Percentiles rank a stretch among this genome's conserved stretches.
These are phyloP conservation scores for Melitaea athalia DNA, from an alignment of 2,888 invertebrate genomes.

Conservation along the genomic window DNA sequence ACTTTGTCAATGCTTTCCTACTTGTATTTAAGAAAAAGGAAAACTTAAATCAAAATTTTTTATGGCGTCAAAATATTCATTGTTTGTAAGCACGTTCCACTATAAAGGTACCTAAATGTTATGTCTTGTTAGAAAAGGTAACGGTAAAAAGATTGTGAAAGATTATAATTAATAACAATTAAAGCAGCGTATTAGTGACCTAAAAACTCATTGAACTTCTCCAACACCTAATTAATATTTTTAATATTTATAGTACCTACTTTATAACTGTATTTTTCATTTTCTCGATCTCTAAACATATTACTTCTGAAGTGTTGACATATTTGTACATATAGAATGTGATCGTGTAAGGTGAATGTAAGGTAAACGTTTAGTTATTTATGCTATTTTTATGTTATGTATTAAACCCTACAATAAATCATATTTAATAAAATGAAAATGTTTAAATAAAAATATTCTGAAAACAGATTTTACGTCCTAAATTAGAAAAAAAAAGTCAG, in stretches of 20 bases:
- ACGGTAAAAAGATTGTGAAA: slow-evolving; percentile 41
- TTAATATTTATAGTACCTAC: neutral
- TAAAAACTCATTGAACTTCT: slow-evolving; percentile 33
- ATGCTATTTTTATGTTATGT: neutral
- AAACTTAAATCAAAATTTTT: neutral
- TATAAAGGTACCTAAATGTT: neutral
- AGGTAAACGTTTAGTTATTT: neutral
- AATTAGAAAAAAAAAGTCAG: too few species aligned
- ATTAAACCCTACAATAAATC: too few species aligned
- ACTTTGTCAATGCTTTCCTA: too few species aligned
- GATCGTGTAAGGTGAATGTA: neutral
- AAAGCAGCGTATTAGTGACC: slow-evolving; percentile 39
- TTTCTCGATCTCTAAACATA: neutral
- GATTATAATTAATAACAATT: slow-evolving; percentile 38
- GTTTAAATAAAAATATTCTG: too few species aligned
- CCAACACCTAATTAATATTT: slow-evolving; percentile 14
- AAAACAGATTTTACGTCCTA: too few species aligned
- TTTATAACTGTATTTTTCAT: neutral
- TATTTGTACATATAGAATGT: neutral
- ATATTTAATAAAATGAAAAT: too few species aligned
- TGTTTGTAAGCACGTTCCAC: neutral
- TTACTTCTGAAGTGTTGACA: neutral
- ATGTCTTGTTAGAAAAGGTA: slow-evolving; percentile 8
- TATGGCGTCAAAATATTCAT: neutral
- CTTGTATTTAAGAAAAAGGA: too few species aligned